Conservation (phyloP, 2,113 vertebrate genomes). For the Dasypus novemcinctus region DNA sequence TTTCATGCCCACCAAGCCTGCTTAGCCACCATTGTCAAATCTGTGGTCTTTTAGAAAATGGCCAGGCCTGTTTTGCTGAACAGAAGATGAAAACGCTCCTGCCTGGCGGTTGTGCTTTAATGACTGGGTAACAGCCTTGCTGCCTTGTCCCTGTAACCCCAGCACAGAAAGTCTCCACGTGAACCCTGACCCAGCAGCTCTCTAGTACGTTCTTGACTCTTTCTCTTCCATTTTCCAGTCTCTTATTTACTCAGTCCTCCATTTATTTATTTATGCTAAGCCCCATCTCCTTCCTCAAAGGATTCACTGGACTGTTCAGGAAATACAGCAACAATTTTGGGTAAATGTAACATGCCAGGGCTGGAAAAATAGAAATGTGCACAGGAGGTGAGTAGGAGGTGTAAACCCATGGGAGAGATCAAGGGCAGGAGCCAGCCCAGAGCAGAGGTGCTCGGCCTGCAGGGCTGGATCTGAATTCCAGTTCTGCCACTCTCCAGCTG, state of each 20-base stretch:
- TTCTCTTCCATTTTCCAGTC: neutral
- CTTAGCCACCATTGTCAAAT: neutral
- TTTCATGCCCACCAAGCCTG: neutral
- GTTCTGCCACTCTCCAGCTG: neutral
- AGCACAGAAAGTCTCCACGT: neutral
- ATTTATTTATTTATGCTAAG: neutral
- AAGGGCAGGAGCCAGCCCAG: neutral
- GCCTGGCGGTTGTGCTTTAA: neutral
- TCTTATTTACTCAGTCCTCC: neutral
- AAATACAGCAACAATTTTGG: neutral
- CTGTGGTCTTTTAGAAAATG: neutral
- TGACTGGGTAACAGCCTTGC: neutral
- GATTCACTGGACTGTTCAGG: neutral
- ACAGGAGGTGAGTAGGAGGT: neutral
- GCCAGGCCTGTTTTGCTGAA: neutral
- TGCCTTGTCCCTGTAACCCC: neutral
- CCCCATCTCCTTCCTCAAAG: neutral
- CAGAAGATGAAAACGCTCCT: neutral
- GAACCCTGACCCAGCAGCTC: neutral
- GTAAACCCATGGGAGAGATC: accelerated
- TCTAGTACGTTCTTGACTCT: neutral
- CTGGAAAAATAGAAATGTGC: neutral
- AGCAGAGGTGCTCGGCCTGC: neutral
- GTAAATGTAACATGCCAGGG: neutral
- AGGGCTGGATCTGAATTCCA: neutral